A percentile compares a stretch with the other conserved stretches of the same genome.
Evolutionary conservation across 2,797 vertebrate genomes (phyloP).

Genomic region (Parambassis ranga): DNA sequence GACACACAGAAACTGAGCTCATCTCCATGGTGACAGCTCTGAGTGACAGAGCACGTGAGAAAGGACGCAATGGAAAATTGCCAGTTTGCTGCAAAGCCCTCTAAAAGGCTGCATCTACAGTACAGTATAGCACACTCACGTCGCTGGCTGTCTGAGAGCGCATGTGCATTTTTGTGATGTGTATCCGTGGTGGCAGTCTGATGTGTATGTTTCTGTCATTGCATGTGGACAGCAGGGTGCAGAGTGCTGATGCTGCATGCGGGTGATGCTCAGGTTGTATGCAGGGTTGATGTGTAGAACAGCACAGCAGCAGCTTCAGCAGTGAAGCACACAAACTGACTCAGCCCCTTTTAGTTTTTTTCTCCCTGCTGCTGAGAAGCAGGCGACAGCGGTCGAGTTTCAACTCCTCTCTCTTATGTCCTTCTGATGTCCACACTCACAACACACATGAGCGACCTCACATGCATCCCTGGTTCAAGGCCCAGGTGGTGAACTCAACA

Average conservation of each 20-base stretch:
- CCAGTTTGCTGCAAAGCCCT: slow-evolving; percentile 65
- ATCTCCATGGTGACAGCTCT: slow-evolving; percentile 74
- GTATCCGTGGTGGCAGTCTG: background rate
- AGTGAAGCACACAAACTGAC: slow-evolving; percentile 48
- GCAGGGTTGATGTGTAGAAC: slow-evolving; percentile 13
- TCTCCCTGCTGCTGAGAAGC: slow-evolving; percentile 28
- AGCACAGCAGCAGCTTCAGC: slow-evolving; percentile 57
- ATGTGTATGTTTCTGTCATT: slow-evolving; percentile 7
- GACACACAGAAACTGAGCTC: slow-evolving; percentile 57
- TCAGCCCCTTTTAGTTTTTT: slow-evolving; percentile 46
- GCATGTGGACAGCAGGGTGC: slow-evolving; percentile 1
- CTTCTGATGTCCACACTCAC: background rate
- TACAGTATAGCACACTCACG: no score
- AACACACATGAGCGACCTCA: background rate
- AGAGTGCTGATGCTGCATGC: slow-evolving; percentile 54
- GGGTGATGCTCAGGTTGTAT: slow-evolving; percentile 37
- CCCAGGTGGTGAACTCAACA: background rate
- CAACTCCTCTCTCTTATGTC: slow-evolving; percentile 13
- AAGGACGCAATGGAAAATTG: slow-evolving; percentile 59
- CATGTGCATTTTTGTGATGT: background rate
- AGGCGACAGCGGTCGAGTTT: slow-evolving; percentile 52
- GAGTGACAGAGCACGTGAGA: slow-evolving; percentile 70
- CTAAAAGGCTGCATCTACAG: slow-evolving; percentile 18
- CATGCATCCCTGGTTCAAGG: background rate
- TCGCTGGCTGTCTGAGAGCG: background rate